Conservation (phyloP, 1,140 invertebrate genomes). For the Lasioglossum albipes region DNA sequence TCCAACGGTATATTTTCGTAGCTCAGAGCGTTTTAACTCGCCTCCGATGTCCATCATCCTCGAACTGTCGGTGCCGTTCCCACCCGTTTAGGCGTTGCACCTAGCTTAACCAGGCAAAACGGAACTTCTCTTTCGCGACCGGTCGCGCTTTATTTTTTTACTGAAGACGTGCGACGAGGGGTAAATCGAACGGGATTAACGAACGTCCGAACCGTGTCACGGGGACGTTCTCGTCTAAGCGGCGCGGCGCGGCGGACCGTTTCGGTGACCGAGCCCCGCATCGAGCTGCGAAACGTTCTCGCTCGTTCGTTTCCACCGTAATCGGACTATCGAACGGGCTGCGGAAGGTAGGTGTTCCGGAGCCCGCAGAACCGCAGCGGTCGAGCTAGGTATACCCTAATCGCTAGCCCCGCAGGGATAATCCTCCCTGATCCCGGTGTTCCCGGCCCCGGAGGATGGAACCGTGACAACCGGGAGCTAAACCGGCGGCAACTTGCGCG, state of each 20-base stretch:
- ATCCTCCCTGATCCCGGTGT: neutral
- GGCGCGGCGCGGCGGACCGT: too few relatives aligned
- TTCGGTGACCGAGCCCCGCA: too few relatives aligned
- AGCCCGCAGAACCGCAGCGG: neutral
- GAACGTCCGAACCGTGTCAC: neutral
- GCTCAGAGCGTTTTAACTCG: slow-evolving; percentile 63
- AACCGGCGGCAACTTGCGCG: neutral
- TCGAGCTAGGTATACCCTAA: slow-evolving; percentile 32
- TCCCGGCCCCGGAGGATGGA: slow-evolving; percentile 20
- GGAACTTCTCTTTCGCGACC: neutral
- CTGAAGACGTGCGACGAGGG: neutral
- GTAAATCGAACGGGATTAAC: neutral
- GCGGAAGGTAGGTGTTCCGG: neutral
- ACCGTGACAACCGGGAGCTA: slow-evolving; percentile 16
- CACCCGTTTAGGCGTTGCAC: neutral
- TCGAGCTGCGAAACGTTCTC: neutral
- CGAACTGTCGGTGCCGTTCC: neutral
- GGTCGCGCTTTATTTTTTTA: slow-evolving; percentile 55
- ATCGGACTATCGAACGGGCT: neutral
- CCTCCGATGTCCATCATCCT: neutral
- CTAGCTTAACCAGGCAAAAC: neutral
- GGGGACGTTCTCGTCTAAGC: too few relatives aligned
- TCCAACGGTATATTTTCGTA: slow-evolving; percentile 68
- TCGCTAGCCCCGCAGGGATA: neutral
- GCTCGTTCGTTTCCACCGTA: neutral